A percentile compares a stretch with the other conserved stretches of the same genome.
phyloP scores from a whole-genome alignment of 2,888 invertebrate genomes.

The Zhuqinia jingwanae region DNA sequence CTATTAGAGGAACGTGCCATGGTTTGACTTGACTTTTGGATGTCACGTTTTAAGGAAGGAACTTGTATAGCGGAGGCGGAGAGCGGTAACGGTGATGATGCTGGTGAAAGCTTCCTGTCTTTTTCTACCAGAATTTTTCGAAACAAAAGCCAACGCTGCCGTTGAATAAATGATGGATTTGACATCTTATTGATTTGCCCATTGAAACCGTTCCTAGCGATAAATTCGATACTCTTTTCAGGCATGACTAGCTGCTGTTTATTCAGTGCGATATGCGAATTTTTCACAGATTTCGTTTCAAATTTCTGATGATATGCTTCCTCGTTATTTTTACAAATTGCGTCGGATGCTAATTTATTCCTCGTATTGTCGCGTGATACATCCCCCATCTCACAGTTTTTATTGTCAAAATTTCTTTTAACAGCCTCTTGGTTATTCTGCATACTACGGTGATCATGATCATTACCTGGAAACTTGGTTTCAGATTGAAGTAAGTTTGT shows the following conservation, averaged over 20 bases:
- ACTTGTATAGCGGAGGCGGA: background rate
- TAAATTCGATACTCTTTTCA: background rate
- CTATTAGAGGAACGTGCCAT: constrained; percentile 16
- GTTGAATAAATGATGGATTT: background rate
- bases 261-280: background rate
- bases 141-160: background rate
- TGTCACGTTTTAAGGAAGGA: background rate
- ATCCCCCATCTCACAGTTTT: too few species aligned
- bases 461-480: too few species aligned
- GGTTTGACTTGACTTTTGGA: background rate
- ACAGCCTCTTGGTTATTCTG: too few species aligned
- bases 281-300: background rate
- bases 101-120: background rate
- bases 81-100: background rate
- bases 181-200: background rate
- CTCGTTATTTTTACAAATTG: background rate
- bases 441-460: too few species aligned
- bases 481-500: too few species aligned
- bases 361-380: too few species aligned
- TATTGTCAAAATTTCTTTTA: background rate
- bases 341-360: background rate
- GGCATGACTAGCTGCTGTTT: background rate
- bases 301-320: constrained; percentile 9
- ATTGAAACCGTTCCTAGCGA: background rate
- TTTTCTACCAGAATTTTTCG: background rate